These are phyloP conservation scores for Copsychus sechellarum DNA, from an alignment of 2,113 vertebrate genomes.

Conservation along the genomic window DNA sequence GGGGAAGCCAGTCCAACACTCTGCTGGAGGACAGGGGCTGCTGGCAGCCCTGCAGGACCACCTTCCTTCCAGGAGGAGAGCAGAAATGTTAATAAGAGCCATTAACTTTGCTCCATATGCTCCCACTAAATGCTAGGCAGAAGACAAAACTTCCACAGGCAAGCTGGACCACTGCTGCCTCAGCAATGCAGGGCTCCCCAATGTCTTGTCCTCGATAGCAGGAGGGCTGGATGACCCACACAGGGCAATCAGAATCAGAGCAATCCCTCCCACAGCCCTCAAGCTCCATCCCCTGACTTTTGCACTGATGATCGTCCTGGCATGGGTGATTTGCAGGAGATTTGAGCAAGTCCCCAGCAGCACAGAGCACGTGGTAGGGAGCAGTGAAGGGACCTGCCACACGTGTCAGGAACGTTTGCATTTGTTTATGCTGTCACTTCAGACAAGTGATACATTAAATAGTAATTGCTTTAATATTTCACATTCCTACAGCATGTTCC, in stretches of 20 bases:
- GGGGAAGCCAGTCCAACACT: neutral
- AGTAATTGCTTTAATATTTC: neutral
- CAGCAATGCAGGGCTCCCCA: neutral
- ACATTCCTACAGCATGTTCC: neutral
- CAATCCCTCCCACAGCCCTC: neutral
- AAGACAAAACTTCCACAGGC: neutral
- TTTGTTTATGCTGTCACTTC: neutral
- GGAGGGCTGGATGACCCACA: neutral
- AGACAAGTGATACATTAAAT: neutral
- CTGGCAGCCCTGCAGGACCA: neutral
- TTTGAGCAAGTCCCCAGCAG: neutral
- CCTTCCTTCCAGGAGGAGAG: neutral
- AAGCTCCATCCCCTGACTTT: neutral
- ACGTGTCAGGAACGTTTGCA: rapidly evolving
- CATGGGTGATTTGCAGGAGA: neutral
- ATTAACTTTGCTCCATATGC: neutral
- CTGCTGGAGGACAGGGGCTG: neutral
- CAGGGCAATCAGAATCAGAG: neutral
- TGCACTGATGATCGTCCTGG: neutral
- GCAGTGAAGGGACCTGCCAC: neutral
- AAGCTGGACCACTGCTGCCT: neutral
- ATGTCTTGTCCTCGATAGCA: rapidly evolving
- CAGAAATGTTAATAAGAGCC: neutral
- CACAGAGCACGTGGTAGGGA: rapidly evolving
- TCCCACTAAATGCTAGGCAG: neutral